A percentile compares a stretch with the other conserved stretches of the same genome.
These are phyloP conservation scores for Eptesicus fuscus DNA, from an alignment of 2,113 vertebrate genomes.

Conservation along the genomic window DNA sequence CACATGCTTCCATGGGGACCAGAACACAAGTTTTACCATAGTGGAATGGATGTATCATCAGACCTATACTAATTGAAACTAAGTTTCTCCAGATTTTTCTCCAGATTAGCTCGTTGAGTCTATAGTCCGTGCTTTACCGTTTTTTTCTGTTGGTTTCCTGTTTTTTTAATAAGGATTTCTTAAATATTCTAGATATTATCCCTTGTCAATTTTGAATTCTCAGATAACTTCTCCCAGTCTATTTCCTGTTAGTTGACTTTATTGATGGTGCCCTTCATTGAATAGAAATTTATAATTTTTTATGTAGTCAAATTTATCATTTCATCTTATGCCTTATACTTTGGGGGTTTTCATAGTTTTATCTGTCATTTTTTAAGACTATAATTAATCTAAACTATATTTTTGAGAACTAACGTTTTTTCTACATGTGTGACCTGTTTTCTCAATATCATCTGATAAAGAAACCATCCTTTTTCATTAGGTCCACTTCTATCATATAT, in stretches of 20 bases:
- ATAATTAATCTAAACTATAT: background rate
- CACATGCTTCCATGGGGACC: background rate
- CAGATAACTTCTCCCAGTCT: background rate
- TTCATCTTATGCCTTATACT: conserved; percentile 1
- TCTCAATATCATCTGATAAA: background rate
- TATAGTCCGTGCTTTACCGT: background rate
- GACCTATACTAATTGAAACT: background rate
- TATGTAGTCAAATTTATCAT: background rate
- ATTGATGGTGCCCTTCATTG: background rate
- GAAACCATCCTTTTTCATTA: background rate
- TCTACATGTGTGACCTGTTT: background rate
- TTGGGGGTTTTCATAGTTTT: background rate
- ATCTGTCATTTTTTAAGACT: background rate
- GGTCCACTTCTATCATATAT: background rate
- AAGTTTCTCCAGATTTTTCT: background rate
- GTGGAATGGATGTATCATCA: background rate
- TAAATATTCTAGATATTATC: background rate
- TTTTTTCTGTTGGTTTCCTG: background rate
- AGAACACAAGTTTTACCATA: background rate
- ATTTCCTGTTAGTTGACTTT: background rate
- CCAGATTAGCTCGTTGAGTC: background rate
- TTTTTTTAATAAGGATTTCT: background rate
- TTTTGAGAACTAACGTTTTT: background rate
- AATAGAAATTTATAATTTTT: background rate
- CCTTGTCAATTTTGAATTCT: background rate